phyloP scores from a whole-genome alignment of 2,888 invertebrate species.

The Callinectes sapidus region DNA sequence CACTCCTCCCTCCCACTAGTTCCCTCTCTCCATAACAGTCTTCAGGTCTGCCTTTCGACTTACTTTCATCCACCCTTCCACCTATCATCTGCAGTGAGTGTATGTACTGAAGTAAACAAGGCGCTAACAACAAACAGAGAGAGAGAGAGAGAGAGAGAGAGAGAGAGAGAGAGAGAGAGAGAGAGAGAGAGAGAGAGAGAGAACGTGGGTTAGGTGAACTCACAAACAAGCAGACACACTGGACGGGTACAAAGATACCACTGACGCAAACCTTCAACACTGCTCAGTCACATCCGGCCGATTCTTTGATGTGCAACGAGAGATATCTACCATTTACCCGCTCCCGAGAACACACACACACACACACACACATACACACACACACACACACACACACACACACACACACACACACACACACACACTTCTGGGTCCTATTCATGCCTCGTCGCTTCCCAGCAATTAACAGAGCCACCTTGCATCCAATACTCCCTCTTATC shows the following conservation, averaged over 20 bases:
- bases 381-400: neutral
- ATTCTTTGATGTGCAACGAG: neutral
- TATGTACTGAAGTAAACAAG: neutral
- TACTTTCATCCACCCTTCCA: neutral
- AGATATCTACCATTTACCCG: neutral
- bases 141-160: slow-evolving; percentile 1
- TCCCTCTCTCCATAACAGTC: neutral
- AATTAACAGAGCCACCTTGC: neutral
- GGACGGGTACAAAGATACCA: neutral
- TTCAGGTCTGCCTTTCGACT: neutral
- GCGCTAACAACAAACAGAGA: neutral
- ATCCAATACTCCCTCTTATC: neutral
- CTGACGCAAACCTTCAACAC: neutral
- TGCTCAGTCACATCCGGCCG: neutral
- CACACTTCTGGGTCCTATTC: neutral
- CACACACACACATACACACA: too few species aligned
- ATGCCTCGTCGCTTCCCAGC: neutral
- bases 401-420: neutral
- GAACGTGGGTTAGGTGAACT: neutral
- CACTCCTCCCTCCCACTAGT: too few species aligned
- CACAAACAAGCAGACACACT: neutral
- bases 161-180: neutral
- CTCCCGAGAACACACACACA: neutral
- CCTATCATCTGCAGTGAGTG: neutral
- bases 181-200: slow-evolving; percentile 1